Base-by-base conservation (phyloP, 2,797 vertebrate species). In the Pelochelys cantorii region DNA sequence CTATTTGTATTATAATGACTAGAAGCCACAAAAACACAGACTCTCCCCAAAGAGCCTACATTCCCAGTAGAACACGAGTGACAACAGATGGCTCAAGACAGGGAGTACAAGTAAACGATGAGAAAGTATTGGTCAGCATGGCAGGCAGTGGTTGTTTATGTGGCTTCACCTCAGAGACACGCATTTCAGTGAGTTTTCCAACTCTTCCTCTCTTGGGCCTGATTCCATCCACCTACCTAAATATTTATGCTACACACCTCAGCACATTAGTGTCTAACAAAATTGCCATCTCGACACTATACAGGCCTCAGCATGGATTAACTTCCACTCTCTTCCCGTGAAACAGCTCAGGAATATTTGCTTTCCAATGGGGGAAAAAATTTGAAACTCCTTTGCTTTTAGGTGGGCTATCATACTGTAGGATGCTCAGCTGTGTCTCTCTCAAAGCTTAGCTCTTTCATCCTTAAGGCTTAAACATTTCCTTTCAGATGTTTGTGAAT, bases 291-390 rank as follows among this genome's bases (percentile, higher is more conserved):
- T 57, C 22, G 20, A 57, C 20, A 25, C 86, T 60, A 85, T 11
- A 57, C 52, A 89, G 37, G 77, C 53, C 59, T 60, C 1, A 17
- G 13, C 15, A 42, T n/a, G 23, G n/a, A 53, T 62, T 83, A 54
- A 5, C 74, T 78, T 60, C 55, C 34, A 86, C 79, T 83, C 0
- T 0, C 80, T 75, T 89, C 82, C 71, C 56, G 84, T 85, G 57
- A 82, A 59, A 53, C 9, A 90, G n/a, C 78, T 78, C 75, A 42
- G 31, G 17, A 88, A 53, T 74, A 20, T 37, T 75, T 89, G 74
- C 48, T 81, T 89, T 52, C 42, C n/a, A 75, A n/a, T 59, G 79
- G 77, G 84, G 90, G 42, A 11, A 75, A 48, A 48, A 8, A 48
- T 48, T 48, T 48, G 42, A 48, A 93, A 52, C n/a, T 34, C 15